Evolutionary conservation across 2,888 invertebrate species (phyloP), one percentile per base, ranked within the genome.

Genomic region (Amphiduros pacificus): DNA sequence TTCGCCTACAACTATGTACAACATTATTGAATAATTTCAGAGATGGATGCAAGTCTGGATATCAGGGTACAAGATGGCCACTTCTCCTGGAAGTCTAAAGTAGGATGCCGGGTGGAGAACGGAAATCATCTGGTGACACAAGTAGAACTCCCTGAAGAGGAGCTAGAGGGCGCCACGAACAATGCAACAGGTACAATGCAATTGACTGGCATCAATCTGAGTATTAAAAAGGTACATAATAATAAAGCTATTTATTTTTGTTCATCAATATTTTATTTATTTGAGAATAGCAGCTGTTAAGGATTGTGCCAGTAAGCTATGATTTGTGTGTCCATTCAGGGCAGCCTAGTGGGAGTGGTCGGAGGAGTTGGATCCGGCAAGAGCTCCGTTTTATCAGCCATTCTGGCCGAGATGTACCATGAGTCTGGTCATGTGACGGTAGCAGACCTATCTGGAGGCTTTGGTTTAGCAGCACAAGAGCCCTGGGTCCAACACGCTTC

Each of bases 281-380:
- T 36, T 36, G 17, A 11, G 36, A 36, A 36, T n/a, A n/a, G n/a
- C n/a, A n/a, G n/a, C n/a, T n/a, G n/a, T n/a, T n/a, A n/a, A n/a
- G n/a, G n/a, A n/a, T n/a, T n/a, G n/a, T n/a, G n/a, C n/a, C n/a
- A n/a, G n/a, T n/a, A n/a, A n/a, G n/a, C n/a, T n/a, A n/a, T n/a
- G n/a, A n/a, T n/a, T n/a, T n/a, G n/a, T n/a, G 26, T 44, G 5
- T 5, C 20, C 2, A 36, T 50, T 0, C 63, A 70, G 81, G 81
- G 82, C 6, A 71, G 73, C 60, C 74, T 85, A 54, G 72, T 97
- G 22, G 96, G 95, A 28, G 85, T 98, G 14, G 89, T 93, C 70
- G 97, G 97, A 0, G 87, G 88, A 66, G 91, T 96, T 1, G 97
- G 96, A 0, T 89, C 91, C 73, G 98, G 98, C 11, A 98, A 99